These are phyloP conservation scores for Vultur gryphus DNA, from an alignment of 2,797 vertebrate species.

Conservation along the genomic window DNA sequence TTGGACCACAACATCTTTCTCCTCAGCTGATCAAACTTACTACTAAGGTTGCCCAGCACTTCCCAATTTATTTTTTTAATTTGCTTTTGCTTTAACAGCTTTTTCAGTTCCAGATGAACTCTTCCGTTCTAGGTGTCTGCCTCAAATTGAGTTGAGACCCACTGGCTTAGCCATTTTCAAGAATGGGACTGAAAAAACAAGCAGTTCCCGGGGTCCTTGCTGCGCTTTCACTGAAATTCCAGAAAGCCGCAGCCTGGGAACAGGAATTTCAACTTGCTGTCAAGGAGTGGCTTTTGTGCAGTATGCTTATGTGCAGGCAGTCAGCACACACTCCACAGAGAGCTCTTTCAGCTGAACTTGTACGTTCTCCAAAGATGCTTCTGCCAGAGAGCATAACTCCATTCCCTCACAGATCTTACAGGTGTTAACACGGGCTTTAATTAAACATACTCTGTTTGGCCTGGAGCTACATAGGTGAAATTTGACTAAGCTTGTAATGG, in stretches of 20 bases:
- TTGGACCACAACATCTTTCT: neutral
- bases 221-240: neutral
- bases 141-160: neutral
- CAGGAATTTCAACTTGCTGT: neutral
- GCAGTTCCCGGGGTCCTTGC: neutral
- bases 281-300: neutral
- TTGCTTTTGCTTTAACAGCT: neutral
- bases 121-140: neutral
- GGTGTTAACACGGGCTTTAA: neutral
- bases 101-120: neutral
- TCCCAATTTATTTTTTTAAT: neutral
- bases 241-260: neutral
- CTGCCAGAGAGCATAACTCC: neutral
- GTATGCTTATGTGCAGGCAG: neutral
- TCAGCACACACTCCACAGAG: neutral
- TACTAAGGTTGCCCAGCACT: neutral
- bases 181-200: neutral
- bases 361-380: neutral
- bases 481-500: neutral
- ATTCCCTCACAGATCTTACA: neutral
- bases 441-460: neutral
- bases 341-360: neutral
- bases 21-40: neutral
- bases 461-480: neutral
- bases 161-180: neutral